Evolutionary conservation across 2,113 vertebrate species (phyloP).

Genomic region (Callaeas wilsoni): DNA sequence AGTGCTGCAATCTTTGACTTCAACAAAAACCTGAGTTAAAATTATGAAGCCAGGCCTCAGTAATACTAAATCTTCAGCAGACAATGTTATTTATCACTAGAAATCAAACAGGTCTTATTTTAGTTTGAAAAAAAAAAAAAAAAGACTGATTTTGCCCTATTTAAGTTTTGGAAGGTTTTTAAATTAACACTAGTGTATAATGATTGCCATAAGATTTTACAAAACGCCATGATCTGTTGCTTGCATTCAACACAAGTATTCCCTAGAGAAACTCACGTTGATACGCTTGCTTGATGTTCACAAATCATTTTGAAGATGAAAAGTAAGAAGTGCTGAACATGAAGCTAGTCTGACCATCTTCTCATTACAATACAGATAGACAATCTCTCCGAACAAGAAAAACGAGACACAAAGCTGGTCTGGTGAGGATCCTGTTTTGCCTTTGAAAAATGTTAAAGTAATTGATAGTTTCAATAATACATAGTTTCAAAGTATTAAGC

Average conservation of each 20-base stretch:
- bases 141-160: not conserved
- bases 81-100: not conserved
- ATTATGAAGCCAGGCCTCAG: not conserved
- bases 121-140: not conserved
- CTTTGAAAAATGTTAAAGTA: constrained; percentile 45
- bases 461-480: constrained; percentile 35
- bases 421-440: constrained; percentile 10
- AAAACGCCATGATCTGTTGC: not conserved
- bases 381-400: constrained; percentile 21
- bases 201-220: not conserved
- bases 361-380: not conserved
- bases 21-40: not conserved
- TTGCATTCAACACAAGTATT: not conserved
- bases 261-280: not conserved
- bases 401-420: not conserved
- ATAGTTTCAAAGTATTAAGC: constrained; percentile 27
- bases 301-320: constrained; percentile 7
- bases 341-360: not conserved
- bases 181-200: not conserved
- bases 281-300: not conserved
- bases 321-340: not conserved
- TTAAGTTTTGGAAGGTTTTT: not conserved
- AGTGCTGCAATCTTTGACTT: not conserved
- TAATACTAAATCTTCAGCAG: not conserved
- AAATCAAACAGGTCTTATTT: not conserved